phyloP scores from a whole-genome alignment of 2,113 vertebrate genomes.

The Rhinogobius similis region DNA sequence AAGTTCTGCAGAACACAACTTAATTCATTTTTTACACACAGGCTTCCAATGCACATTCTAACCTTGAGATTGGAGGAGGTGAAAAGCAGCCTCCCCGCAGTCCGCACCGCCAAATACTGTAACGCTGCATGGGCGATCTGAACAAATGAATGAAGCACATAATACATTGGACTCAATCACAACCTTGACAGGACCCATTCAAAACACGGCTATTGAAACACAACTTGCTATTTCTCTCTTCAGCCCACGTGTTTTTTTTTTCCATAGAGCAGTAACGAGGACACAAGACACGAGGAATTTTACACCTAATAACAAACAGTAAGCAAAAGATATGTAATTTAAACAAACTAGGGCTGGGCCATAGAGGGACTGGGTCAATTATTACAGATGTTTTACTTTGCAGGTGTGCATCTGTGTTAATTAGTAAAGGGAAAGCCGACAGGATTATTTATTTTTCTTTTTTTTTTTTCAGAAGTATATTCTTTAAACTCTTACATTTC shows the following conservation, averaged over 20 bases:
- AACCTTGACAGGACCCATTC: slow-evolving; percentile 52
- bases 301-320: not conserved
- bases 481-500: not conserved
- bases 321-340: not conserved
- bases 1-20: slow-evolving; percentile 42
- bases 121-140: slow-evolving; percentile 4
- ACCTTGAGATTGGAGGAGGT: slow-evolving; percentile 58
- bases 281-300: not conserved
- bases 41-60: slow-evolving; percentile 36
- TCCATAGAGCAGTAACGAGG: slow-evolving; percentile 4
- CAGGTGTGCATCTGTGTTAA: not conserved
- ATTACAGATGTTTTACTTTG: not conserved
- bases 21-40: slow-evolving; percentile 57
- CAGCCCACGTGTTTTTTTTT: slow-evolving; percentile 9
- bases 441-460: not conserved
- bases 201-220: slow-evolving; percentile 37
- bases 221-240: slow-evolving; percentile 35
- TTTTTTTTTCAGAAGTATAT: not conserved
- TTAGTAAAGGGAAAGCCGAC: no score
- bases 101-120: slow-evolving; percentile 4
- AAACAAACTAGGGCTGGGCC: no score
- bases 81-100: slow-evolving; percentile 25
- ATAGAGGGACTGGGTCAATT: no score
- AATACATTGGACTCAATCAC: slow-evolving; percentile 31
- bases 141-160: slow-evolving; percentile 42